phyloP scores from a whole-genome alignment of 2,113 vertebrate genomes.

The Electrona antarctica region DNA sequence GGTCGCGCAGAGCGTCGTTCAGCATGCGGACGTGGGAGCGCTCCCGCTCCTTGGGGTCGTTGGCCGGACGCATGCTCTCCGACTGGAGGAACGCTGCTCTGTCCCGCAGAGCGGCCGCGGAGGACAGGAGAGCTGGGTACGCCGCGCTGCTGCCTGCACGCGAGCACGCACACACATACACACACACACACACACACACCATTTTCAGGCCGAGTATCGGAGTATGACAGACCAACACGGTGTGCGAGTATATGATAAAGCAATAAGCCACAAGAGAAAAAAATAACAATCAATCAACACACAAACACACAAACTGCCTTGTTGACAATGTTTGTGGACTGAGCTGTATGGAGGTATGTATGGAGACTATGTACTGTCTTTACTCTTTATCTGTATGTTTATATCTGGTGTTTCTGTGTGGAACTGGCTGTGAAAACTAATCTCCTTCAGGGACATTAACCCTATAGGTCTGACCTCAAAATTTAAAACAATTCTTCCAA shows the following conservation, averaged over 20 bases:
- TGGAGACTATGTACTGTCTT: neutral
- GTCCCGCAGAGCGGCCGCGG: slow-evolving; percentile 82
- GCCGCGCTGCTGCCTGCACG: slow-evolving; percentile 72
- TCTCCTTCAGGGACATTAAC: neutral
- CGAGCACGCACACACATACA: neutral
- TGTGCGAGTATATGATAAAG: too few species aligned
- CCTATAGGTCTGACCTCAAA: too few species aligned
- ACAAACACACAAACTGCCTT: too few species aligned
- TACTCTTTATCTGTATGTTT: neutral
- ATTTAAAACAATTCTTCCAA: too few species aligned
- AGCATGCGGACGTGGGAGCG: slow-evolving; percentile 90
- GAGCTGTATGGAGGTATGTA: too few species aligned
- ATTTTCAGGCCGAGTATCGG: too few species aligned
- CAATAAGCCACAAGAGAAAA: too few species aligned
- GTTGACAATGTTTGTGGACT: too few species aligned
- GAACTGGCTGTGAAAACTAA: slow-evolving; percentile 8
- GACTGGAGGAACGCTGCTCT: slow-evolving; percentile 89
- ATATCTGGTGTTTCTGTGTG: neutral
- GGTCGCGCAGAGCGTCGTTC: slow-evolving; percentile 88
- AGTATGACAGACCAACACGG: too few species aligned
- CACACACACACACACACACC: slow-evolving; percentile 2
- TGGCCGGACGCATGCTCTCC: slow-evolving; percentile 93
- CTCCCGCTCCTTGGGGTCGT: slow-evolving; percentile 88
- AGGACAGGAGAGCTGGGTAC: slow-evolving; percentile 70
- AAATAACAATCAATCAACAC: too few species aligned